Evolutionary conservation across 2,113 vertebrate genomes (phyloP).

Genomic region (Noctilio leporinus): DNA sequence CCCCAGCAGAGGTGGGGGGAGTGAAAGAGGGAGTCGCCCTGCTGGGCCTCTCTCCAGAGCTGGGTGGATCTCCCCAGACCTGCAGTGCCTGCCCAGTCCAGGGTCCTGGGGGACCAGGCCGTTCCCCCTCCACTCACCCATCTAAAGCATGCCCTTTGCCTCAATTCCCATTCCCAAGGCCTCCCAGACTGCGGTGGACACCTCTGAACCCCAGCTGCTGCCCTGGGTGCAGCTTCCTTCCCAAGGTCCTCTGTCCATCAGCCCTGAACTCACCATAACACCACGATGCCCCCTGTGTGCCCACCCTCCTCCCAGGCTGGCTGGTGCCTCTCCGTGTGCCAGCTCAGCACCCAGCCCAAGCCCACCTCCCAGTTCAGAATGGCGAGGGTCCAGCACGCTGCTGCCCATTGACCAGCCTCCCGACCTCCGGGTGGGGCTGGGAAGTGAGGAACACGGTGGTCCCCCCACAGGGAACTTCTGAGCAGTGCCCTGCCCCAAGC

Average conservation of each 20-base stretch:
- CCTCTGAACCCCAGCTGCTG: neutral
- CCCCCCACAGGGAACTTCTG: neutral
- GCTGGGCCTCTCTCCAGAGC: neutral
- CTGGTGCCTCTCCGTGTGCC: too few species aligned
- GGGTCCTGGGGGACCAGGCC: neutral
- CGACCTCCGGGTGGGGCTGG: neutral
- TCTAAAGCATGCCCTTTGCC: neutral
- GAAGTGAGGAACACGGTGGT: neutral
- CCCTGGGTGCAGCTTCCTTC: neutral
- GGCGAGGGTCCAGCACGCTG: neutral
- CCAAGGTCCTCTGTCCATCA: neutral
- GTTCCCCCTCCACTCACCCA: neutral
- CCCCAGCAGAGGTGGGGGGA: neutral
- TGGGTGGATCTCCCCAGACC: neutral
- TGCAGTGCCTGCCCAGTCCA: neutral
- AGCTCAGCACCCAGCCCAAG: too few species aligned
- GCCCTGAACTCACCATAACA: too few species aligned
- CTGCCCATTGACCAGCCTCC: neutral
- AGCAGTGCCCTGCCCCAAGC: neutral
- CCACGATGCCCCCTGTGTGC: neutral
- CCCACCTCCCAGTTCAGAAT: neutral
- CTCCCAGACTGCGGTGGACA: neutral
- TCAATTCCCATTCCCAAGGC: neutral
- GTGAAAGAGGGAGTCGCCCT: neutral
- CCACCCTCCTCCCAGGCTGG: neutral